These are phyloP conservation scores for Lophotis ruficrista DNA, from an alignment of 2,113 vertebrate genomes.

Conservation along the genomic window DNA sequence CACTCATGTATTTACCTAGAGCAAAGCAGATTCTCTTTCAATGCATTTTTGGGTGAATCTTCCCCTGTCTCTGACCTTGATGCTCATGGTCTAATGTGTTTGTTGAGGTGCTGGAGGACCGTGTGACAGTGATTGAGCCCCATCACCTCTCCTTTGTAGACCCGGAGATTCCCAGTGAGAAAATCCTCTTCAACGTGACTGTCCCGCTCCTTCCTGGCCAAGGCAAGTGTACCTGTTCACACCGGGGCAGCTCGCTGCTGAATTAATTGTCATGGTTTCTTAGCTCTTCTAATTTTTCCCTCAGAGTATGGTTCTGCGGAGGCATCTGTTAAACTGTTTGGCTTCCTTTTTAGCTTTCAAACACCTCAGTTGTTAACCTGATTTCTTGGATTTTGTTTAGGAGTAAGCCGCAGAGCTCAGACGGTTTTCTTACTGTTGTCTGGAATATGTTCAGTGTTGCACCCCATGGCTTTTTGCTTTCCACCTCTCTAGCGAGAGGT, in stretches of 20 bases:
- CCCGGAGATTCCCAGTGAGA: slow-evolving; percentile 81
- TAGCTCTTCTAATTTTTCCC: background rate
- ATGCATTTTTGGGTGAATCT: background rate
- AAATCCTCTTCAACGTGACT: slow-evolving; percentile 91
- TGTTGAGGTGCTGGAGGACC: slow-evolving; percentile 89
- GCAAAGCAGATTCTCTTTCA: background rate
- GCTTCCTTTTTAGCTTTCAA: background rate
- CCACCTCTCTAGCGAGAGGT: background rate
- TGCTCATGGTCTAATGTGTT: slow-evolving; percentile 29
- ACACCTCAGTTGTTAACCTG: background rate
- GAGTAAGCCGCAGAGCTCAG: background rate
- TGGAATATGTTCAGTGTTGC: background rate
- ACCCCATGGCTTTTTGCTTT: background rate
- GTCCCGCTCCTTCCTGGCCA: slow-evolving; percentile 83
- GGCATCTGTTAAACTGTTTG: background rate
- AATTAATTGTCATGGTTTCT: background rate
- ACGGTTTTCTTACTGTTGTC: background rate
- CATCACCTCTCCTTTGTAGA: slow-evolving; percentile 89
- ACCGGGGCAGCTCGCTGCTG: background rate
- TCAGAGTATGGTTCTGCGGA: background rate
- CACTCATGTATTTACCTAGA: background rate
- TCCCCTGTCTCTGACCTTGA: background rate
- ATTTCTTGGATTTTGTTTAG: background rate
- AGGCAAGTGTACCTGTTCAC: slow-evolving; percentile 74
- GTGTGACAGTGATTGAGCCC: slow-evolving; percentile 86